Percentiles rank a stretch among this genome's conserved stretches.
Evolutionary conservation across 2,113 vertebrate species (phyloP).

Genomic region (Egretta garzetta): DNA sequence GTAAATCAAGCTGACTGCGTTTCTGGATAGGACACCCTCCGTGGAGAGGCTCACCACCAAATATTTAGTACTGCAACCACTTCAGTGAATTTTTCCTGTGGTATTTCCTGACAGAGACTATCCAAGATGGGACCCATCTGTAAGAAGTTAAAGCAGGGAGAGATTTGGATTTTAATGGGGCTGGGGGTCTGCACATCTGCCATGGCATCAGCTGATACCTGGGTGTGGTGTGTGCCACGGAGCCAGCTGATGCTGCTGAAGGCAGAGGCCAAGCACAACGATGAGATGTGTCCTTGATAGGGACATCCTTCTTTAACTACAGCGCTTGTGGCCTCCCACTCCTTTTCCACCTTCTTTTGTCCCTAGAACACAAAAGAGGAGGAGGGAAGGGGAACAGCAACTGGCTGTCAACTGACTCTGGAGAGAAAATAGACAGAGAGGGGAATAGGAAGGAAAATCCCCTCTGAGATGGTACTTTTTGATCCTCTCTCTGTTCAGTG

Average conservation of each 20-base stretch:
- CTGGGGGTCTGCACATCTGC: not conserved
- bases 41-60: not conserved
- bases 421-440: not conserved
- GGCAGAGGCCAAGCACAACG: not conserved
- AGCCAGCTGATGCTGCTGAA: not conserved
- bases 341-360: not conserved
- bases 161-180: not conserved
- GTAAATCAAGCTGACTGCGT: not conserved
- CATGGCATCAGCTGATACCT: not conserved
- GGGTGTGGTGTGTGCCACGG: not conserved
- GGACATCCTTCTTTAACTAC: not conserved
- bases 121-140: rapidly evolving
- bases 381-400: not conserved
- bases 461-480: not conserved
- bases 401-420: not conserved
- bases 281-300: not conserved
- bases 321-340: not conserved
- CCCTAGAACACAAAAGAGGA: not conserved
- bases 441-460: not conserved
- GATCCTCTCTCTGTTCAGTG: not conserved
- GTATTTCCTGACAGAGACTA: not conserved
- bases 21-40: not conserved
- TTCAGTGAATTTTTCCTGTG: not conserved
- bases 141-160: not conserved
- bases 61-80: not conserved